These are phyloP conservation scores for Cyanoramphus novaezelandiae DNA, from an alignment of 2,113 vertebrate species.

Conservation along the genomic window DNA sequence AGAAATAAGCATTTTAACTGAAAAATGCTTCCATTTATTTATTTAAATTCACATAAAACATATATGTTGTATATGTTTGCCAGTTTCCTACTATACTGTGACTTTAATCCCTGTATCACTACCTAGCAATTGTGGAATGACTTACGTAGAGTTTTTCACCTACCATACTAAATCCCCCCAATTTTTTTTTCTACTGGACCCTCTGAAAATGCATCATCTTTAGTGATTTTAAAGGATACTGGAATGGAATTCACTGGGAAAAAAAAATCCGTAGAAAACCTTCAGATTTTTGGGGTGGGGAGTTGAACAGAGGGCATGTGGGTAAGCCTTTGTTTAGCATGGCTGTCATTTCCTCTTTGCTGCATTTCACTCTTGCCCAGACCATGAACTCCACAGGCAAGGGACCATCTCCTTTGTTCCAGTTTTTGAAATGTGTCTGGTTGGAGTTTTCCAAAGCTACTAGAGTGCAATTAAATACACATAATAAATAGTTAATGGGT, in stretches of 20 bases:
- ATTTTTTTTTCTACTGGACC: not conserved
- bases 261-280: not conserved
- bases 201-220: not conserved
- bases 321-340: slow-evolving; percentile 22
- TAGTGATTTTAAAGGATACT: not conserved
- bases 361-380: slow-evolving; percentile 9
- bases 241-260: not conserved
- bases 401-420: slow-evolving; percentile 35
- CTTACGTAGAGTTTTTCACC: not conserved
- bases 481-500: slow-evolving; percentile 61
- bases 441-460: slow-evolving; percentile 8
- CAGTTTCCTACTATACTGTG: not conserved
- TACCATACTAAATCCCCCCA: not conserved
- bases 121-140: not conserved
- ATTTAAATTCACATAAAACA: not conserved
- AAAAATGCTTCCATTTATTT: slow-evolving; percentile 10
- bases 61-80: not conserved
- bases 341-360: slow-evolving; percentile 17
- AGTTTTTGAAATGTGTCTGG: not conserved
- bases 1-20: not conserved
- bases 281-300: not conserved
- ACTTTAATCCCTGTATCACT: not conserved
- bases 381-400: not conserved
- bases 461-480: slow-evolving; percentile 36
- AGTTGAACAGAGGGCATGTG: not conserved